Evolutionary conservation across 2,113 vertebrate species (phyloP), one percentile per base, ranked within the genome.

Genomic region (Vanacampus margaritifer): DNA sequence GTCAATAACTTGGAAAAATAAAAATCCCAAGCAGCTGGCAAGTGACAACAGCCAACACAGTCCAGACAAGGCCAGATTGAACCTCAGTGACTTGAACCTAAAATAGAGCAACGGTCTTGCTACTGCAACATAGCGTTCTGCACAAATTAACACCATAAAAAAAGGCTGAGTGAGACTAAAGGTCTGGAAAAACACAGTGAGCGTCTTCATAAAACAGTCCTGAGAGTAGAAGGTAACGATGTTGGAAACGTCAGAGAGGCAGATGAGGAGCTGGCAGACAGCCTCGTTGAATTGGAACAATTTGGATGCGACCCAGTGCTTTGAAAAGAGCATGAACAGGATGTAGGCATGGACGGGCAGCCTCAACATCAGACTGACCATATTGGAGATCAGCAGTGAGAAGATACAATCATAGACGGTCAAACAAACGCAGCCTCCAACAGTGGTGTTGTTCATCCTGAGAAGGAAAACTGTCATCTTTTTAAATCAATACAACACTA

Each of bases 301-400:
- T 57, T 80, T 68, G 0, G n/a, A 37, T 16, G 50, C 56, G 35
- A 68, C 39, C 66, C 53, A 59, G 11, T 66, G 28, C 54, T 35
- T 50, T 17, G 75, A 74, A 37, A 74, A 9, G 17, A 82, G 79
- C 64, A 79, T 26, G 3, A 67, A 39, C 51, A 85, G 32, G 26
- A 80, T 68, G 41, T 68, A 76, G 71, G 60, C 57, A 32, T 37
- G 67, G 57, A 58, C 7, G 17, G 66, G 67, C 1, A 76, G 36
- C 39, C n/a, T 28, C 24, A 73, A 2, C 32, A 63, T 35, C 1
- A 21, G 23, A 39, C 56, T 41, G 41, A 9, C 0, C 1, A 60
- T 0, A 13, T 37, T 63, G 23, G 8, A 2, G 3, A 32, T 17
- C 35, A 32, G 54, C 13, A 57, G 24, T 5, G 54, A 5, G 16